A percentile compares a stretch with the other conserved stretches of the same genome.
phyloP scores from a whole-genome alignment of 2,888 invertebrate species.

The Machimus rusticus region DNA sequence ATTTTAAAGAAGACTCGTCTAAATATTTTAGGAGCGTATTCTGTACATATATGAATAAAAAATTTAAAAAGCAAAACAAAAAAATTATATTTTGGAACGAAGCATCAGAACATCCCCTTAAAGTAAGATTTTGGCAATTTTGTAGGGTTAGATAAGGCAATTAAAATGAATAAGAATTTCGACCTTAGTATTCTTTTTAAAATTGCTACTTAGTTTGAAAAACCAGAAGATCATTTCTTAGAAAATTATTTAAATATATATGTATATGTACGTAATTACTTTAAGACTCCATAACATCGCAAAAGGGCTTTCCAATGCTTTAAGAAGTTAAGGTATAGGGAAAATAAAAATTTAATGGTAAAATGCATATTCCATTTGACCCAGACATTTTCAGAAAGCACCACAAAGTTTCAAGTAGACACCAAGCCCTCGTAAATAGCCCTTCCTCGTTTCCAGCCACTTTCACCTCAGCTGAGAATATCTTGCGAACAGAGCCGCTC shows the following conservation, averaged over 20 bases:
- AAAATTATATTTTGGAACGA: no score
- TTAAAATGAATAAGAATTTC: no score
- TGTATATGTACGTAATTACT: not conserved
- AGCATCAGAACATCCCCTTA: no score
- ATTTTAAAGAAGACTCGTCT: no score
- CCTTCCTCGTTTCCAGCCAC: not conserved
- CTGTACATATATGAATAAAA: no score
- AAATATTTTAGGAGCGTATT: no score
- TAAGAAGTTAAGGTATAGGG: not conserved
- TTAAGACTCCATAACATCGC: not conserved
- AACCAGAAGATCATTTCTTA: not conserved
- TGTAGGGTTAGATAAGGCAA: no score
- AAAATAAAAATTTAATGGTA: not conserved
- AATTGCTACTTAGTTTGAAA: not conserved
- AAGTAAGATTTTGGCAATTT: no score
- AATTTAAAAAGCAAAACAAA: no score
- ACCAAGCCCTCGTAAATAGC: not conserved
- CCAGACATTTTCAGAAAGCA: not conserved
- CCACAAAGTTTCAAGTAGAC: not conserved
- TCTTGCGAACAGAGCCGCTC: not conserved
- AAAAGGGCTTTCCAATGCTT: not conserved
- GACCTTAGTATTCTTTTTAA: no score
- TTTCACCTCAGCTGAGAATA: not conserved
- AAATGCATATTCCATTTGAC: not conserved
- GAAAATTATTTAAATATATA: not conserved